Evolutionary conservation across 2,888 invertebrate genomes (phyloP).

Genomic region (Schrankia costaestrigalis): DNA sequence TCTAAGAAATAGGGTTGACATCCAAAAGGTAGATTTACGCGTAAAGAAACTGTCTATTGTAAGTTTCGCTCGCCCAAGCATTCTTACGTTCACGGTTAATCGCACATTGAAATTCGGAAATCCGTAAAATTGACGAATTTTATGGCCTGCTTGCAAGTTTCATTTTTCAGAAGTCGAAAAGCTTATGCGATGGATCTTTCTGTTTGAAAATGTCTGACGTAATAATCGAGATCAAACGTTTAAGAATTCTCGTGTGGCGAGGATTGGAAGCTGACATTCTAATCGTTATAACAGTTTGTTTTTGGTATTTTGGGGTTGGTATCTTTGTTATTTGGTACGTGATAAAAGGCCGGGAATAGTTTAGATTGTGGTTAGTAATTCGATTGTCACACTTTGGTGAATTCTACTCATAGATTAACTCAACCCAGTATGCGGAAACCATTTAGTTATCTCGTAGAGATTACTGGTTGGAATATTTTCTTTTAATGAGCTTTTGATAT

Average conservation of each 20-base stretch:
- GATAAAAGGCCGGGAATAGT: constrained; percentile 1
- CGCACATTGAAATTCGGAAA: constrained; percentile 55
- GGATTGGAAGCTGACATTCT: background rate
- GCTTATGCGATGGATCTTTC: constrained; percentile 23
- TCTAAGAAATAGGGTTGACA: constrained; percentile 25
- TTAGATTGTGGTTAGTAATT: constrained; percentile 1
- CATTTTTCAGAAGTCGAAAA: constrained; percentile 32
- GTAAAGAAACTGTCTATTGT: constrained; percentile 43
- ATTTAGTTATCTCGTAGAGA: too few species aligned
- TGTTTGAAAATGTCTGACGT: constrained; percentile 23
- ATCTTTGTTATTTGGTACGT: constrained; percentile 10
- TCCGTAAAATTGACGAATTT: constrained; percentile 55
- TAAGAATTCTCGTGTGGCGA: constrained; percentile 10
- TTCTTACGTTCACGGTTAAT: constrained; percentile 44
- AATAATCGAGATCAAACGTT: constrained; percentile 21
- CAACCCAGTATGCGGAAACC: too few species aligned
- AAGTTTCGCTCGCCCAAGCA: constrained; percentile 46
- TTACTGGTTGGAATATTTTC: too few species aligned
- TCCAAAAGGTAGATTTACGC: constrained; percentile 34
- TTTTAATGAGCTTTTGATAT: too few species aligned
- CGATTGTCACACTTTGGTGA: constrained; percentile 9
- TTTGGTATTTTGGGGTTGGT: background rate
- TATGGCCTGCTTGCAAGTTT: constrained; percentile 39
- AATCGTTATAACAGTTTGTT: background rate
- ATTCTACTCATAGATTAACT: too few species aligned